Base-by-base conservation (phyloP, 2,888 invertebrate species). In the Macropis europaea region DNA sequence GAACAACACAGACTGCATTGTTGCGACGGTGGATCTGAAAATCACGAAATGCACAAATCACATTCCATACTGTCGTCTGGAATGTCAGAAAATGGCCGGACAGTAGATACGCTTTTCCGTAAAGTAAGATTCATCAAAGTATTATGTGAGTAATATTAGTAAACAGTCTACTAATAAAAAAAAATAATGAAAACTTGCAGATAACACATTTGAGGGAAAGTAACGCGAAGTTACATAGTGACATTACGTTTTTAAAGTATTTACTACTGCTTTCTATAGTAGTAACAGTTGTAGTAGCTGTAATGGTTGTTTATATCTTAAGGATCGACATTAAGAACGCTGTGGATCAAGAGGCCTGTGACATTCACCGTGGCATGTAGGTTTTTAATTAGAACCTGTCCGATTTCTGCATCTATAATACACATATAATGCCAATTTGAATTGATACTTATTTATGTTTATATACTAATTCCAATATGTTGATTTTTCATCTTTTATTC, bases 1-100 rank as follows among this genome's bases (percentile, higher is more conserved):
- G 79, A 95, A 64, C 94, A 95, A 81, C 95, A 95, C 87, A 93
- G 95, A 59, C 88, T 96, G 0, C 93, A 93, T 81, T 96, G 96
- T 82, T 91, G 92, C 4, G 93, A 94, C 57, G 88, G 86, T 28
- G 77, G 71, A 15, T 77, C 34, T 54, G 84, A 86, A 76, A 87
- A 81, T 66, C 84, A 82, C 3, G 84, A 86, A 36, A 59, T 75
- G 2, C 76, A 74, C 24, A 87, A 82, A 69, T 72, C 79, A n/a
- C 76, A 82, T 3, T 82, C 84, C 11, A 67, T 79, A 30, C 62
- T 84, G 13, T 82, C 82, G 2, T 77, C 77, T 36, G 57, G 77
- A 30, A 56, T 70, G 13, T 60, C 82, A 6, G 80, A 83, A 7
- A 81, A 61, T 45, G 88, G 88, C 61, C 84, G 85, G 52, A 84